Percentiles rank a stretch among this genome's conserved stretches.
These are phyloP conservation scores for Liparis tanakae DNA, from an alignment of 2,797 vertebrate species.

Conservation along the genomic window DNA sequence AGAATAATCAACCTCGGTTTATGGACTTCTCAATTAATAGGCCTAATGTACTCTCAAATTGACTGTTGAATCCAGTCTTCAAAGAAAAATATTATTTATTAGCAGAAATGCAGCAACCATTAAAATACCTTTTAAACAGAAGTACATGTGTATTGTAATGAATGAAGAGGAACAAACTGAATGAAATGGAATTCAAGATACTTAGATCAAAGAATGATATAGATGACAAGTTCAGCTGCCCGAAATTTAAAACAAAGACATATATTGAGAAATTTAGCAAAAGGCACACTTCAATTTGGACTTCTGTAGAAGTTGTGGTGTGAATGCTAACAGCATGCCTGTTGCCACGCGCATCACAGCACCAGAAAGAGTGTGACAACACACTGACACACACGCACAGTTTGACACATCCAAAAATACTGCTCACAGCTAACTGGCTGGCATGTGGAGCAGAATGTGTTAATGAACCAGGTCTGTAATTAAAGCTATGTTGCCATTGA, in stretches of 20 bases:
- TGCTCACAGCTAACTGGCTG: constrained; percentile 40
- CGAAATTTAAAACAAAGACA: neutral
- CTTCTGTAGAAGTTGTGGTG: neutral
- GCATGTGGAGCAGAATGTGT: constrained; percentile 49
- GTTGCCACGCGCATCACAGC: constrained; percentile 5
- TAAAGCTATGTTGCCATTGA: constrained; percentile 53
- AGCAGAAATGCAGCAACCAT: neutral
- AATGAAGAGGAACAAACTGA: neutral
- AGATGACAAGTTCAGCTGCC: neutral
- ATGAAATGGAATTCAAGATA: neutral
- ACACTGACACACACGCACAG: constrained; percentile 1
- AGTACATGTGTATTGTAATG: neutral
- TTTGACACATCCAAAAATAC: constrained; percentile 52
- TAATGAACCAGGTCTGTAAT: constrained; percentile 64
- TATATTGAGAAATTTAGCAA: neutral
- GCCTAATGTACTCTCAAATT: neutral
- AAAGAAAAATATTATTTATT: no score
- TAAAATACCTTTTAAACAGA: neutral
- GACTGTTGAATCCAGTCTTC: constrained; percentile 6
- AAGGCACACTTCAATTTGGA: neutral
- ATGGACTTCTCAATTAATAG: neutral
- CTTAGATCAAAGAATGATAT: neutral
- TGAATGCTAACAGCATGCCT: neutral
- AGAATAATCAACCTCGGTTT: neutral
- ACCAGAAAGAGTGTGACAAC: constrained; percentile 34